Conservation (phyloP, 2,888 invertebrate genomes). For the Unio pictorum region DNA sequence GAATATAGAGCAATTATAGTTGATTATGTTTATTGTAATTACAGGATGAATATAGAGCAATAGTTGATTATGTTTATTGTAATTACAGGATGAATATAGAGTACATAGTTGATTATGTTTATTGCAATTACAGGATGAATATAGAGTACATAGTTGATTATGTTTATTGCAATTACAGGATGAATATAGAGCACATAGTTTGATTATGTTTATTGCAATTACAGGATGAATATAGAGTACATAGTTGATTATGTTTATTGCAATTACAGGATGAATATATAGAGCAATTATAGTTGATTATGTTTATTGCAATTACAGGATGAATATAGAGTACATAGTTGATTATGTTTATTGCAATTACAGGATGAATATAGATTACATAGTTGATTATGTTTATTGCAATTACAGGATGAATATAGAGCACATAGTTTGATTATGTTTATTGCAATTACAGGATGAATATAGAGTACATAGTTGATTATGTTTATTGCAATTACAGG, state of each 20-base stretch:
- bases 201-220: slow-evolving; percentile 24
- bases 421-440: too few species aligned
- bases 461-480: too few species aligned
- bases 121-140: slow-evolving; percentile 77
- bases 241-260: too few species aligned
- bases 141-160: too few species aligned
- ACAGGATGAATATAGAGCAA: slow-evolving; percentile 77
- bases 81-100: slow-evolving; percentile 77
- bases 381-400: too few species aligned
- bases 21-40: slow-evolving; percentile 24
- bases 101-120: too few species aligned
- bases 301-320: slow-evolving; percentile 74
- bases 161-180: slow-evolving; percentile 74
- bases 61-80: too few species aligned
- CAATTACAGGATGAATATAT: slow-evolving; percentile 78
- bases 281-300: too few species aligned
- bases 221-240: slow-evolving; percentile 82
- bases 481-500: slow-evolving; percentile 72
- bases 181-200: slow-evolving; percentile 72
- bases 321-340: slow-evolving; percentile 72
- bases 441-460: slow-evolving; percentile 77
- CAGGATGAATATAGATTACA: slow-evolving; percentile 82
- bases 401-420: slow-evolving; percentile 77
- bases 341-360: slow-evolving; percentile 24
- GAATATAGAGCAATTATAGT: slow-evolving; percentile 72